A percentile compares a stretch with the other conserved stretches of the same genome.
Evolutionary conservation across 2,888 invertebrate species (phyloP).

Genomic region (Mesoligia furuncula): DNA sequence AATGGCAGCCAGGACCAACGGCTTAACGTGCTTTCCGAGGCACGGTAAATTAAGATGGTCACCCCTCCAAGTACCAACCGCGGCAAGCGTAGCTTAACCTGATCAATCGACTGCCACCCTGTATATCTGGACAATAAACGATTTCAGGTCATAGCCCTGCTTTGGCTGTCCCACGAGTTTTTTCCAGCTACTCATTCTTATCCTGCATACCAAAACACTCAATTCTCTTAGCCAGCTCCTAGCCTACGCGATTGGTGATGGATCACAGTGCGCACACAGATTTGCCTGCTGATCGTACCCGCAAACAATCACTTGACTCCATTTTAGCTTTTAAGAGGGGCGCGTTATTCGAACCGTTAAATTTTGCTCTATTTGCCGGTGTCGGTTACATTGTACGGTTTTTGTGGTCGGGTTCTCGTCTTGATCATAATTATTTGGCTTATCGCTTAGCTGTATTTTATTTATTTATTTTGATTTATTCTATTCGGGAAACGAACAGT

Average conservation of each 20-base stretch:
- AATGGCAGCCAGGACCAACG: too few species aligned
- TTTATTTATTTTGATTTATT: neutral
- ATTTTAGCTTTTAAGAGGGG: conserved; percentile 85
- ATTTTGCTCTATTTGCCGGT: conserved; percentile 73
- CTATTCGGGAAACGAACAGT: too few species aligned
- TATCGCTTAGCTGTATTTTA: conserved; percentile 16
- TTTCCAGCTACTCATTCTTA: neutral
- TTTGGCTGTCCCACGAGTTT: neutral
- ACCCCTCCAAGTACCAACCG: too few species aligned
- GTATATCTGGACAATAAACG: neutral
- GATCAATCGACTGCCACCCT: too few species aligned
- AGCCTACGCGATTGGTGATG: conserved; percentile 77
- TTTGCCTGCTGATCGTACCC: conserved; percentile 79
- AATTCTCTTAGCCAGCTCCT: conserved; percentile 51
- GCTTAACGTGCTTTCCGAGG: too few species aligned
- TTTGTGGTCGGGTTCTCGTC: conserved; percentile 35
- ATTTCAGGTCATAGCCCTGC: neutral
- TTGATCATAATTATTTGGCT: conserved; percentile 14
- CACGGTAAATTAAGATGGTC: too few species aligned
- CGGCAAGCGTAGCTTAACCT: too few species aligned
- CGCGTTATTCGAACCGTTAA: conserved; percentile 77
- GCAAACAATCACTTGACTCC: conserved; percentile 85
- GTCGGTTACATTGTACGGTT: conserved; percentile 72
- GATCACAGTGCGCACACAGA: conserved; percentile 85
- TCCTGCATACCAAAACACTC: neutral